Percentiles rank a stretch among this genome's conserved stretches.
Conservation (phyloP, 2,113 vertebrate species). For the Theristicus caerulescens region DNA sequence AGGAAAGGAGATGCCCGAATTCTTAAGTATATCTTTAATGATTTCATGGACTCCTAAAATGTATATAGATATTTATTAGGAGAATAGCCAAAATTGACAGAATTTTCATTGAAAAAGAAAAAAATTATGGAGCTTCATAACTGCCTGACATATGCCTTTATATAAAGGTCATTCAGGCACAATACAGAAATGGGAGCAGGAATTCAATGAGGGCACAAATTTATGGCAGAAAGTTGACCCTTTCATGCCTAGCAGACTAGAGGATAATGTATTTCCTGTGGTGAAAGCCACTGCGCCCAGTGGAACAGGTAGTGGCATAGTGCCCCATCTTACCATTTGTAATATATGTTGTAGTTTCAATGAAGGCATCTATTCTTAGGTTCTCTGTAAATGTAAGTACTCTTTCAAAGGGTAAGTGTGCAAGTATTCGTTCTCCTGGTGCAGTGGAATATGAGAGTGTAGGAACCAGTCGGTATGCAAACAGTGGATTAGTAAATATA, state of each 20-base stretch:
- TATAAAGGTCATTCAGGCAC: background rate
- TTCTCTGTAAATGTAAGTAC: background rate
- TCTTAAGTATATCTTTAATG: background rate
- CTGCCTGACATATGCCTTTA: background rate
- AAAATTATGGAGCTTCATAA: background rate
- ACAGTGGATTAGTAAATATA: background rate
- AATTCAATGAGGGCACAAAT: background rate
- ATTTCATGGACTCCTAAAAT: background rate
- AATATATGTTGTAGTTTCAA: background rate
- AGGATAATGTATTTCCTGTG: background rate
- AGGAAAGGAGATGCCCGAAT: background rate
- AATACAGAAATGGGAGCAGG: background rate
- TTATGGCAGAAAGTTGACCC: background rate
- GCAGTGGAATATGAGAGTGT: too few relatives aligned
- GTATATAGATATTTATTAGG: background rate
- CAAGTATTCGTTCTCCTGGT: background rate
- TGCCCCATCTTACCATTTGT: background rate
- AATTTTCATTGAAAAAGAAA: background rate
- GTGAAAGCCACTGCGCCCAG: background rate
- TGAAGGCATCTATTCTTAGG: background rate
- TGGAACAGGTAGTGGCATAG: background rate
- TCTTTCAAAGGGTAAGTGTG: background rate
- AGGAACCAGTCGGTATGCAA: background rate
- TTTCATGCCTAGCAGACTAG: background rate
- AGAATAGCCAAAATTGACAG: background rate